Evolutionary conservation across 2,888 invertebrate species (phyloP).

Genomic region (Torymus texanus): DNA sequence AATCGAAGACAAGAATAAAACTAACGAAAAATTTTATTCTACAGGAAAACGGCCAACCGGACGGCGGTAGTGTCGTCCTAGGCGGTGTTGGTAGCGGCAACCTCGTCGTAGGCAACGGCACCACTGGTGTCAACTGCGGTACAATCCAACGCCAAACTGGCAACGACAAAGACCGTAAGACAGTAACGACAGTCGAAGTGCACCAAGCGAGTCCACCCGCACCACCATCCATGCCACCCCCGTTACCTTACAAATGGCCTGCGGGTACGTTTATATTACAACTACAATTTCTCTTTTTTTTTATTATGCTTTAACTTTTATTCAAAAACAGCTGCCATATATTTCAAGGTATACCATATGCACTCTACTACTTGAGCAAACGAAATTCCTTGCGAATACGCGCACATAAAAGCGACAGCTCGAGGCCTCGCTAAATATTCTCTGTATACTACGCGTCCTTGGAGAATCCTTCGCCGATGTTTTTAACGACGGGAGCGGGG

Average conservation of each 20-base stretch:
- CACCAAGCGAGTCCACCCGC: conserved; percentile 77
- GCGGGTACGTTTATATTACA: conserved; percentile 62
- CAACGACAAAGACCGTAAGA: conserved; percentile 72
- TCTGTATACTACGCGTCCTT: conserved; percentile 1
- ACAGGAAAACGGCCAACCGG: conserved; percentile 67
- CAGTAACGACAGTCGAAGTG: conserved; percentile 84
- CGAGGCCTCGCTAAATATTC: conserved; percentile 14
- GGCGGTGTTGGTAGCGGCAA: conserved; percentile 55
- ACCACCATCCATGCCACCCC: conserved; percentile 70
- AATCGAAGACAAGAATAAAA: too few species aligned
- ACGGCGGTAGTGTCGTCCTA: conserved; percentile 41
- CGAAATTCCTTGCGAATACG: neutral
- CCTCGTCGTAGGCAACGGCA: conserved; percentile 34
- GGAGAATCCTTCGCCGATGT: neutral
- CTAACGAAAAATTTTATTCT: too few species aligned
- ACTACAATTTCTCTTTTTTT: conserved; percentile 4
- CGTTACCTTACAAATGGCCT: conserved; percentile 72
- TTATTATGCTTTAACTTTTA: neutral
- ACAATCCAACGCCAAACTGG: conserved; percentile 63
- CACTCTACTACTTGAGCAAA: too few species aligned
- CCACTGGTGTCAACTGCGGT: conserved; percentile 1
- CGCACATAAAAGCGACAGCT: neutral
- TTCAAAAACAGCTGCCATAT: neutral
- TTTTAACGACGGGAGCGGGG: conserved; percentile 17
- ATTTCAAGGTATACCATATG: neutral